Evolutionary conservation across 2,797 vertebrate genomes (phyloP), one percentile per base, ranked within the genome.

Genomic region (Onychomys leucogaster): DNA sequence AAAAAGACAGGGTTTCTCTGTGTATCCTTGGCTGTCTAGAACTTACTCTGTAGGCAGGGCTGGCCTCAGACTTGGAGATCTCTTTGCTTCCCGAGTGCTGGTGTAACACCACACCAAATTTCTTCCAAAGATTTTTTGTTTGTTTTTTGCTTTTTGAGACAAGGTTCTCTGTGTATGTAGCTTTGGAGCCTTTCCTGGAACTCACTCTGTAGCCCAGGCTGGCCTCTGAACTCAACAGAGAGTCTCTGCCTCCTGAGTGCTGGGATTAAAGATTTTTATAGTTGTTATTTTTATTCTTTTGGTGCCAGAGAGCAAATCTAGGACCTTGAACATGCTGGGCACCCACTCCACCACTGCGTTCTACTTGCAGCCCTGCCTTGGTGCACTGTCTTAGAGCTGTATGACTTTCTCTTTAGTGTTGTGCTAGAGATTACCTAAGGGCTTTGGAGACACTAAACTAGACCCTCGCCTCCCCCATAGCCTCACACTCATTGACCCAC

Each of bases 381-480:
- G 7, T 46, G 17, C 9, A 13, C 46, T 84, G 27, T 84, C 19
- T 85, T 52, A 49, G 29, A 75, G 37, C 63, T 69, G 3, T n/a
- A 25, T 27, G 37, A 14, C 2, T 37, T n/a, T 19, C 69, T 55
- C 65, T 69, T 25, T 34, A 13, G 61, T n/a, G 83, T 86, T 55
- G 63, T 86, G 46, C 46, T 37, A 49, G 34, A 55, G 49, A 37
- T 37, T 13, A 52, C 34, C 43, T 6, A 52, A n/a, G 34, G 32
- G 34, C 83, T 52, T 52, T 9, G 29, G 27, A 43, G 59, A 32
- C 81, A 83, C 14, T 63, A 25, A 29, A 2, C 27, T 83, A 17
- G 43, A 2, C 11, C 8, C 55, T 41, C 55, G 8, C 7, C 10
- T 34, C 2, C 17, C 17, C 37, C 1, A 11, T 0, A 5, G 2